Conservation (phyloP, 2,113 vertebrate genomes). For the Hemibagrus wyckioides region DNA sequence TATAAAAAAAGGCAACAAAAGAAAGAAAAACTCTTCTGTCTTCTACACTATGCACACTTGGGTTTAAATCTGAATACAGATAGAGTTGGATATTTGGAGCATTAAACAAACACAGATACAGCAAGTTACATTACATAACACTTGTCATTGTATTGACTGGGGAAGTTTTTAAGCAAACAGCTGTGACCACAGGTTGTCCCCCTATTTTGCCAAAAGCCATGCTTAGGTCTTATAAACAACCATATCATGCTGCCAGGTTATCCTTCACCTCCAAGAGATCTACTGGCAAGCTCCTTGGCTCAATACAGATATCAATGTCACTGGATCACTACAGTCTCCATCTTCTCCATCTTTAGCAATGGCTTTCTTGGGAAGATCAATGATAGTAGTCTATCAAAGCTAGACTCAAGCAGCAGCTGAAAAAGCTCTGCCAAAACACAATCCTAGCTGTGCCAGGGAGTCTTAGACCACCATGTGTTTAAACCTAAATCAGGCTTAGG, state of each 20-base stretch:
- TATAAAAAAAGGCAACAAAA: neutral
- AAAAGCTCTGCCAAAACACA: neutral
- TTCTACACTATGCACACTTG: neutral
- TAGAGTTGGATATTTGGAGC: neutral
- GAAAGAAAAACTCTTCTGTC: neutral
- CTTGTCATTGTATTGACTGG: neutral
- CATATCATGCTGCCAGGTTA: neutral
- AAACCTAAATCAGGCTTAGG: neutral
- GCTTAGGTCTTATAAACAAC: neutral
- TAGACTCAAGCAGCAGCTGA: neutral
- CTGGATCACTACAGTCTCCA: neutral
- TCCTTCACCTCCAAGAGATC: neutral
- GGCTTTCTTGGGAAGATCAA: neutral
- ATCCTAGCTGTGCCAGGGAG: neutral
- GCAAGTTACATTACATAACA: neutral
- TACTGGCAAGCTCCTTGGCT: neutral
- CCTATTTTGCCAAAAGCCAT: neutral
- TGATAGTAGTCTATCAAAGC: neutral
- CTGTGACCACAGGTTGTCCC: neutral
- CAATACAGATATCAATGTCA: neutral
- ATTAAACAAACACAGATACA: neutral
- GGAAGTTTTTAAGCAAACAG: neutral
- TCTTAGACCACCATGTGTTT: neutral
- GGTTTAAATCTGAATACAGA: neutral
- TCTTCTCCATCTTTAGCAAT: constrained; percentile 6